Percentiles rank a stretch among this genome's conserved stretches.
Evolutionary conservation across 2,888 invertebrate species (phyloP).

Genomic region (Cataglyphis albicans): DNA sequence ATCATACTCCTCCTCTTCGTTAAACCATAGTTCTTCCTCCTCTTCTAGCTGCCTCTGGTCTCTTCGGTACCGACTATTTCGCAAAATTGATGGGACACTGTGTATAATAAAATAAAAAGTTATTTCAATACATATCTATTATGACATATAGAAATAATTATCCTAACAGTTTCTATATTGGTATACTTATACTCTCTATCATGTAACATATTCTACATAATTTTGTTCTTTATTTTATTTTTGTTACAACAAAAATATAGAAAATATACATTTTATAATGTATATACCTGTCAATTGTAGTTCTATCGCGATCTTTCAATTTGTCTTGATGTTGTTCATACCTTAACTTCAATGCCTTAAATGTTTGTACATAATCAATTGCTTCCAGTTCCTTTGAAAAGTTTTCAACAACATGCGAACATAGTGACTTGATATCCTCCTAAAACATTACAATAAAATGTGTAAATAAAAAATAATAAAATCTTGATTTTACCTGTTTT

Average conservation of each 20-base stretch:
- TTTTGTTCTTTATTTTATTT: not conserved
- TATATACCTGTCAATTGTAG: slow-evolving; percentile 89
- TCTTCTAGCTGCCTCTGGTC: slow-evolving; percentile 98
- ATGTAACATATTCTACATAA: not conserved
- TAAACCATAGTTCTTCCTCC: slow-evolving; percentile 99
- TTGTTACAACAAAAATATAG: not conserved
- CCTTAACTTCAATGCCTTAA: slow-evolving; percentile 95
- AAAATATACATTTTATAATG: slow-evolving; percentile 12
- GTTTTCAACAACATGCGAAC: slow-evolving; percentile 97
- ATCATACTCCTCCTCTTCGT: slow-evolving; percentile 97
- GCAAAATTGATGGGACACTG: slow-evolving; percentile 93
- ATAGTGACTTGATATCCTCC: slow-evolving; percentile 96
- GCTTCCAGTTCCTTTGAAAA: slow-evolving; percentile 97
- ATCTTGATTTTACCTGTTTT: not conserved
- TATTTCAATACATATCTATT: not conserved
- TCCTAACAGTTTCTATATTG: not conserved
- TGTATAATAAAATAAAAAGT: slow-evolving; percentile 78
- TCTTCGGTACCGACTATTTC: slow-evolving; percentile 93
- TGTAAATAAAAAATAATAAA: not conserved
- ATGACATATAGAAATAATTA: not conserved
- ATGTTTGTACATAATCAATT: slow-evolving; percentile 99
- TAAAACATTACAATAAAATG: slow-evolving; percentile 75
- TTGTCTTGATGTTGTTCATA: slow-evolving; percentile 97
- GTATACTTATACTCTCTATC: not conserved
- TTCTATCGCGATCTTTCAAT: slow-evolving; percentile 94